phyloP scores from a whole-genome alignment of 2,888 invertebrate genomes.

The Plebejus argus region DNA sequence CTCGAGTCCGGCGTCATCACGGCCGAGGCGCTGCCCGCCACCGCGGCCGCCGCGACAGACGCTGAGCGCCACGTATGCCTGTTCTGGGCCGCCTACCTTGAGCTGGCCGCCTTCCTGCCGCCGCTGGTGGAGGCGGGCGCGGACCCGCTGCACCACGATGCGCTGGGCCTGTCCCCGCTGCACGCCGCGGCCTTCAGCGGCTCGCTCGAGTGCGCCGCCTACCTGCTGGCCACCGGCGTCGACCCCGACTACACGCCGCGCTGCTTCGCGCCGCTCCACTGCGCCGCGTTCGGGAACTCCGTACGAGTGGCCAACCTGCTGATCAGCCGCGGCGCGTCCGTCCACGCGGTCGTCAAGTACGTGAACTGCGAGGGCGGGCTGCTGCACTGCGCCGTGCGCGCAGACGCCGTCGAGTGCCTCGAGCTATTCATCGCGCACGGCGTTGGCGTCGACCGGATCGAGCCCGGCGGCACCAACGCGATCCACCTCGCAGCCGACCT shows the following conservation, averaged over 20 bases:
- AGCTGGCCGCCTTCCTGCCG: constrained; percentile 84
- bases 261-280: constrained; percentile 91
- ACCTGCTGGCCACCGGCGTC: constrained; percentile 84
- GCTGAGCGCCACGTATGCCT: constrained; percentile 86
- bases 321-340: constrained; percentile 85
- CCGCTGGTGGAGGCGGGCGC: constrained; percentile 85
- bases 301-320: constrained; percentile 89
- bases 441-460: constrained; percentile 87
- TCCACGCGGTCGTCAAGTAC: constrained; percentile 84
- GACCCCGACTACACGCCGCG: constrained; percentile 86
- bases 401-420: constrained; percentile 91
- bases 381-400: constrained; percentile 91
- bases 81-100: constrained; percentile 88
- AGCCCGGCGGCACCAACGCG: constrained; percentile 88
- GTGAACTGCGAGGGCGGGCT: constrained; percentile 87
- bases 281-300: constrained; percentile 94
- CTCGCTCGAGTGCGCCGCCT: constrained; percentile 85
- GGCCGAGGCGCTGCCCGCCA: constrained; percentile 75
- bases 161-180: constrained; percentile 87
- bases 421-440: constrained; percentile 88
- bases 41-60: constrained; percentile 81
- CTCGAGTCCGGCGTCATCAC: constrained; percentile 85
- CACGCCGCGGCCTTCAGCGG: constrained; percentile 90
- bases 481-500: constrained; percentile 91
- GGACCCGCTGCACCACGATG: constrained; percentile 85